These are phyloP conservation scores for Lepisosteus osseus DNA, from an alignment of 2,113 vertebrate genomes.

Conservation along the genomic window DNA sequence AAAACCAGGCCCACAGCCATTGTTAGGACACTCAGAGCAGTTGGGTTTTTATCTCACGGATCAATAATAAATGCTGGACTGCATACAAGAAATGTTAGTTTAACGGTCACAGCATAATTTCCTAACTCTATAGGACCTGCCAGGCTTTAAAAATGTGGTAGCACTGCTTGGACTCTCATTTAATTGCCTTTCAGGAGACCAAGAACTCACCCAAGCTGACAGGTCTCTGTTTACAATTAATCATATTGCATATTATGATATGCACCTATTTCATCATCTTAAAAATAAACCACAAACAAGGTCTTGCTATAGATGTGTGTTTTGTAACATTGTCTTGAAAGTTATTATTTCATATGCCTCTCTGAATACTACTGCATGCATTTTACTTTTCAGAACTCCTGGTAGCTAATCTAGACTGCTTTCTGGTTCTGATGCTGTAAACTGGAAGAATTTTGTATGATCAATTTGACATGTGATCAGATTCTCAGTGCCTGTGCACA, in stretches of 20 bases:
- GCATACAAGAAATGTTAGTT: background rate
- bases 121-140: background rate
- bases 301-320: background rate
- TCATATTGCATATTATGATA: background rate
- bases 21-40: background rate
- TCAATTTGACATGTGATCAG: too few species aligned
- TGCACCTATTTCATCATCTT: background rate
- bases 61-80: background rate
- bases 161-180: background rate
- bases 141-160: background rate
- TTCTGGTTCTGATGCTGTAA: too few species aligned
- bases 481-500: too few species aligned
- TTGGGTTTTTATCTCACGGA: conserved; percentile 11
- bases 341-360: conserved; percentile 12
- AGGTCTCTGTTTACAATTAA: background rate
- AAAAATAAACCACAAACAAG: background rate
- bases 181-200: conserved; percentile 4
- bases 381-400: background rate
- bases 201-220: background rate
- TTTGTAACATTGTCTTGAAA: background rate
- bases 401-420: too few species aligned
- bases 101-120: background rate
- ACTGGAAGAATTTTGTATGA: too few species aligned
- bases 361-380: background rate
- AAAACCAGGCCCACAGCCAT: too few species aligned